Evolutionary conservation across 2,113 vertebrate species (phyloP).

Genomic region (Marcusenius ussheri): DNA sequence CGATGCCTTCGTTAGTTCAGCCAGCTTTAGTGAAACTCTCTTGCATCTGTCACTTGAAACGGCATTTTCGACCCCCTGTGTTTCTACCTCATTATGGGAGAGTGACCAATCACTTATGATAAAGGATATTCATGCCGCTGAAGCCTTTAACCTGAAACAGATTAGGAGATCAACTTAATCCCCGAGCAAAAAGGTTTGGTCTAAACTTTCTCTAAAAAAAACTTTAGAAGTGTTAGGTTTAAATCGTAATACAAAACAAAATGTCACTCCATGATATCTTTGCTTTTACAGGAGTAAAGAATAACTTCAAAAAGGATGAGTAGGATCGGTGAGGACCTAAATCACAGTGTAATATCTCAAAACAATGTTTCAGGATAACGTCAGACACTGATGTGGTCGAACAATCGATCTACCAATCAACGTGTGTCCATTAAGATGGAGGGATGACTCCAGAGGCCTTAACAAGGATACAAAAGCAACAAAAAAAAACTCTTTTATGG

Average conservation of each 20-base stretch:
- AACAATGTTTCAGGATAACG: background rate
- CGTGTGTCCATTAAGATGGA: background rate
- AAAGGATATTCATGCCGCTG: background rate
- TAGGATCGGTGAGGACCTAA: background rate
- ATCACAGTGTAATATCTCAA: background rate
- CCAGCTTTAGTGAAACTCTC: background rate
- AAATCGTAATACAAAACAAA: background rate
- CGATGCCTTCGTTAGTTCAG: background rate
- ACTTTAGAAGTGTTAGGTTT: background rate
- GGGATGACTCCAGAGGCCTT: background rate
- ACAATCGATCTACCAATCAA: background rate
- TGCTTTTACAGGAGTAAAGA: background rate
- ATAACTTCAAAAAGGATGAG: background rate
- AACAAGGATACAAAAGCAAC: background rate
- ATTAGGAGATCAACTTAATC: background rate
- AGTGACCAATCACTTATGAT: background rate
- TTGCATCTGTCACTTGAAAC: background rate
- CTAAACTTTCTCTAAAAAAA: background rate
- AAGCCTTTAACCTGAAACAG: background rate
- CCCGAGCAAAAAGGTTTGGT: background rate
- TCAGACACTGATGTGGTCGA: background rate
- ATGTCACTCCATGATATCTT: background rate
- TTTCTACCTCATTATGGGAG: background rate
- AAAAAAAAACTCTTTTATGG: background rate
- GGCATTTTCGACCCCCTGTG: background rate